phyloP scores from a whole-genome alignment of 2,113 vertebrate genomes.

The Uropsilus gracilis region DNA sequence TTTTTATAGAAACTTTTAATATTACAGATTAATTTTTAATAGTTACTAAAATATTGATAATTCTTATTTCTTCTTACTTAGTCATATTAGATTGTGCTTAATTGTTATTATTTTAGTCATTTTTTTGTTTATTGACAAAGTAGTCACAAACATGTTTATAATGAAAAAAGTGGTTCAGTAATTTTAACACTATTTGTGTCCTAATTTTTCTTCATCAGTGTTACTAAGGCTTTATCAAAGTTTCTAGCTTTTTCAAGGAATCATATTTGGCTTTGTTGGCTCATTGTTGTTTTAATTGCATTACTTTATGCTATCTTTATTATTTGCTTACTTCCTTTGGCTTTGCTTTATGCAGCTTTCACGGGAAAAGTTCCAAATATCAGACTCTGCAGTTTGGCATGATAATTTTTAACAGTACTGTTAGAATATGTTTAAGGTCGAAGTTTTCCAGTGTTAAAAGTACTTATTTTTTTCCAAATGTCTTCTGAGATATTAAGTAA shows the following conservation, averaged over 20 bases:
- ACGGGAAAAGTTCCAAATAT: not conserved
- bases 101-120: not conserved
- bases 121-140: not conserved
- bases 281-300: not conserved
- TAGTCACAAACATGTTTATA: not conserved
- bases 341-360: not conserved
- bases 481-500: not conserved
- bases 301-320: not conserved
- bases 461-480: not conserved
- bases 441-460: not conserved
- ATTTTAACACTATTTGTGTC: not conserved
- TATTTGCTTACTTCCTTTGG: not conserved
- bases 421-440: not conserved
- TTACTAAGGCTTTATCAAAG: not conserved
- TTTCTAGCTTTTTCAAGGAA: not conserved
- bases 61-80: not conserved
- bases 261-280: not conserved
- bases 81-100: not conserved
- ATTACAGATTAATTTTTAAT: not conserved
- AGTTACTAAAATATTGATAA: not conserved
- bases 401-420: not conserved
- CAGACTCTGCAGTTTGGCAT: not conserved
- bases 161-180: not conserved
- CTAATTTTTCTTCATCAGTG: not conserved
- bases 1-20: slow-evolving; percentile 1